Conservation (phyloP, 2,888 invertebrate genomes). For the Schrankia costaestrigalis region DNA sequence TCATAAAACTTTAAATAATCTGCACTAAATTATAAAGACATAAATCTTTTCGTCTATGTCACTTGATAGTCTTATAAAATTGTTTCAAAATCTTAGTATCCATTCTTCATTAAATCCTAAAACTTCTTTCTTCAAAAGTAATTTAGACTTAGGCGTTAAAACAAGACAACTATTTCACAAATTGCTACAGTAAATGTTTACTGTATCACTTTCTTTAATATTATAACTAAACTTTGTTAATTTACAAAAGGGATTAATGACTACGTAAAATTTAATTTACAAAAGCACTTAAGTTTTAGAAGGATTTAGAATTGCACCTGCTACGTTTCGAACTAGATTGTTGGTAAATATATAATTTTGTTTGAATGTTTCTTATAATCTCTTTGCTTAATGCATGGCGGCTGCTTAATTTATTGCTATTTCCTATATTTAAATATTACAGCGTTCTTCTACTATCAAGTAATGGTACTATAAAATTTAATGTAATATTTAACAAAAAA, state of each 20-base stretch:
- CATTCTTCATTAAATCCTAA: no score
- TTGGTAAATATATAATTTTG: neutral
- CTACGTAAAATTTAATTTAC: constrained; percentile 16
- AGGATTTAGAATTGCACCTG: constrained; percentile 23
- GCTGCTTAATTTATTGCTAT: no score
- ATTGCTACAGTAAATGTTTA: constrained; percentile 3
- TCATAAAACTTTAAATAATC: no score
- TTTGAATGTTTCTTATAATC: neutral
- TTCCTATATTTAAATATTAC: no score
- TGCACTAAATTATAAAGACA: no score
- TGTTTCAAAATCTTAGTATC: no score
- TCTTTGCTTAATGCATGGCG: no score
- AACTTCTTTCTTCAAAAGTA: neutral
- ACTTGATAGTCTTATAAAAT: no score
- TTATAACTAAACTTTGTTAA: constrained; percentile 15
- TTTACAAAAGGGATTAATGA: constrained; percentile 14
- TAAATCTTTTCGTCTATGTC: no score
- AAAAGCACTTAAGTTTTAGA: constrained; percentile 15
- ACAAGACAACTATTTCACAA: constrained; percentile 1
- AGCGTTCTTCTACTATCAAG: no score
- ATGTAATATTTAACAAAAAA: no score
- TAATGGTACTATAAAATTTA: no score
- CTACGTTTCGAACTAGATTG: constrained; percentile 6
- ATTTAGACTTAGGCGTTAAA: neutral
- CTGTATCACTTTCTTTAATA: constrained; percentile 22